These are phyloP conservation scores for Parnassius smintheus DNA, from an alignment of 2,888 invertebrate species.

Conservation along the genomic window DNA sequence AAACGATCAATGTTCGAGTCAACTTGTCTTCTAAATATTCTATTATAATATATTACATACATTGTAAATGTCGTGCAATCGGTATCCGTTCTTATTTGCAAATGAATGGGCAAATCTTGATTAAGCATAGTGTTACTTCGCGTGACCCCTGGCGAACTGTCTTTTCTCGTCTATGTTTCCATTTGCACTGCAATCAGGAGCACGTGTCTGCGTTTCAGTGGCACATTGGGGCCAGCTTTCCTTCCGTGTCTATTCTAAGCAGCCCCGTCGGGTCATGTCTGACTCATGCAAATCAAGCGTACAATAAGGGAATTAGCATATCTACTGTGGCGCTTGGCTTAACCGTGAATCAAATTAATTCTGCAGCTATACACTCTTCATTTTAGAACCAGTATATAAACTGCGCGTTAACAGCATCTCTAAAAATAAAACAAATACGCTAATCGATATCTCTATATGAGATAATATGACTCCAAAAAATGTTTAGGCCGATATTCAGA, in stretches of 20 bases:
- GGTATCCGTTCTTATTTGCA: slow-evolving; percentile 46
- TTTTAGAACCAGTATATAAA: slow-evolving; percentile 34
- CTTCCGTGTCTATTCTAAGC: slow-evolving; percentile 76
- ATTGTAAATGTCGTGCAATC: not conserved
- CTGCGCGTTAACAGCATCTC: slow-evolving; percentile 1
- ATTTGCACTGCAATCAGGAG: slow-evolving; percentile 35
- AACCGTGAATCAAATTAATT: slow-evolving; percentile 30
- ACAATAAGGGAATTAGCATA: slow-evolving; percentile 65
- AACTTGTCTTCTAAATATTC: slow-evolving; percentile 1
- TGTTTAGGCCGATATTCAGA: not conserved
- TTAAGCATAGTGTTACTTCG: slow-evolving; percentile 48
- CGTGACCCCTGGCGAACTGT: slow-evolving; percentile 41
- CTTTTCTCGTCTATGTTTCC: slow-evolving; percentile 32
- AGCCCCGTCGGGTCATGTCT: slow-evolving; percentile 65
- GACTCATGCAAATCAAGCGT: slow-evolving; percentile 67
- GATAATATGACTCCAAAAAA: slow-evolving; percentile 27
- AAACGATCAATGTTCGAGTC: not conserved
- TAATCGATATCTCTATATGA: slow-evolving; percentile 4
- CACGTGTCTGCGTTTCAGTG: slow-evolving; percentile 63
- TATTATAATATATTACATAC: not conserved
- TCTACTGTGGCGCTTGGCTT: slow-evolving; percentile 40
- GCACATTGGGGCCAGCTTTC: slow-evolving; percentile 64
- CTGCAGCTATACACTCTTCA: slow-evolving; percentile 39
- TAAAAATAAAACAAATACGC: slow-evolving; percentile 10
- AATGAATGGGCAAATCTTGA: slow-evolving; percentile 55